Evolutionary conservation across 2,113 vertebrate genomes (phyloP).

Genomic region (human (Homo sapiens)): DNA sequence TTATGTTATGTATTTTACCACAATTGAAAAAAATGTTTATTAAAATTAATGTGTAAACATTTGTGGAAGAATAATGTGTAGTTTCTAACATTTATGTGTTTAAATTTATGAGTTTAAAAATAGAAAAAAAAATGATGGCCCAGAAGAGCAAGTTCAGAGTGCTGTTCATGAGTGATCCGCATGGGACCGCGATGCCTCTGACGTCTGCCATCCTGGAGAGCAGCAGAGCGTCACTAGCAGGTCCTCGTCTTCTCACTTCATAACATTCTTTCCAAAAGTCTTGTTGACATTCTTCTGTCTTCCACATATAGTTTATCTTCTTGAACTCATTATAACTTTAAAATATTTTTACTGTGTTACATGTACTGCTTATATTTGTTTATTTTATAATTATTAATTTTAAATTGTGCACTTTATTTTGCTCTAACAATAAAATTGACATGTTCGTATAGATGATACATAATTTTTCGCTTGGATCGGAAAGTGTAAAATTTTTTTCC

Average conservation of each 20-base stretch:
- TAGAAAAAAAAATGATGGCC: neutral
- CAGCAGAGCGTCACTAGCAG: too few relatives aligned
- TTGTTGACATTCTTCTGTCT: neutral
- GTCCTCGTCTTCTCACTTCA: neutral
- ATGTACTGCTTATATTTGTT: neutral
- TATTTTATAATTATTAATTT: neutral
- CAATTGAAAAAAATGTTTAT: neutral
- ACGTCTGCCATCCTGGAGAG: neutral
- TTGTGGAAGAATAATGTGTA: neutral
- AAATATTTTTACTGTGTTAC: neutral
- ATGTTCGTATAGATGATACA: neutral
- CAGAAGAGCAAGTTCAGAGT: neutral
- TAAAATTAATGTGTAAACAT: neutral
- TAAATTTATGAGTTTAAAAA: neutral
- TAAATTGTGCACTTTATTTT: neutral
- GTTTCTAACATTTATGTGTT: neutral
- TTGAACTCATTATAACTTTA: neutral
- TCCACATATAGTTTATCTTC: neutral
- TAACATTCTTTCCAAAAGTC: neutral
- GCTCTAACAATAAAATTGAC: neutral
- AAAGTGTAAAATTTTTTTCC: neutral
- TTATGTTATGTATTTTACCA: neutral
- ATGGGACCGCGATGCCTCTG: neutral
- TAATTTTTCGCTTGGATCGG: conserved; percentile 1
- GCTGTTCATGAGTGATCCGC: neutral